A percentile compares a stretch with the other conserved stretches of the same genome.
These are phyloP conservation scores for Ophthalmolycus amberensis DNA, from an alignment of 2,113 vertebrate species.

Conservation along the genomic window DNA sequence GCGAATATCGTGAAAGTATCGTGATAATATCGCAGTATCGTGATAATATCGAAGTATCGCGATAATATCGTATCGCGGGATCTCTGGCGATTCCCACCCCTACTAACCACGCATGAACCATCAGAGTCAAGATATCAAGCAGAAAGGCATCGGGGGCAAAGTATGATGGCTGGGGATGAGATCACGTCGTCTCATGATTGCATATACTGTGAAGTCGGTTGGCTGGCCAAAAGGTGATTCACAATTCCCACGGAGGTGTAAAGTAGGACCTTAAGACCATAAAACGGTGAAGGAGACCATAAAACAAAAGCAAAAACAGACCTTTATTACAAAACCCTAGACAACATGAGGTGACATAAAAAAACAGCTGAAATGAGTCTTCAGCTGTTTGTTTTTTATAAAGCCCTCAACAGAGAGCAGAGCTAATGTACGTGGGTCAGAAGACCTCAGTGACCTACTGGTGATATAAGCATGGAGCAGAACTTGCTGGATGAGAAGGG, in stretches of 20 bases:
- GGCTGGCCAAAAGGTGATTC: background rate
- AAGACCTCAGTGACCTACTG: too few species aligned
- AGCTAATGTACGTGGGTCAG: too few species aligned
- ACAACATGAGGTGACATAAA: background rate
- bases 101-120: background rate
- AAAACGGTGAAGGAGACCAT: background rate
- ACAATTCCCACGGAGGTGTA: background rate
- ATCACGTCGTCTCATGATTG: background rate
- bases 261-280: slow-evolving; percentile 1
- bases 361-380: too few species aligned
- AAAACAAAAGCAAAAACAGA: background rate
- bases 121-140: background rate
- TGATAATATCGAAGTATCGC: too few species aligned
- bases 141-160: background rate
- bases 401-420: too few species aligned
- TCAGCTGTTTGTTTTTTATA: too few species aligned
- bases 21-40: too few species aligned
- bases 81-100: too few species aligned
- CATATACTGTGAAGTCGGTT: background rate
- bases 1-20: too few species aligned
- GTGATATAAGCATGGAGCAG: background rate
- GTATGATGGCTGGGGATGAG: background rate
- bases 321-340: background rate
- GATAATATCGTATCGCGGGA: too few species aligned
- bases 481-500: background rate